A percentile compares a stretch with the other conserved stretches of the same genome.
These are phyloP conservation scores for Norana najaformis DNA, from an alignment of 2,888 invertebrate genomes.

Conservation along the genomic window DNA sequence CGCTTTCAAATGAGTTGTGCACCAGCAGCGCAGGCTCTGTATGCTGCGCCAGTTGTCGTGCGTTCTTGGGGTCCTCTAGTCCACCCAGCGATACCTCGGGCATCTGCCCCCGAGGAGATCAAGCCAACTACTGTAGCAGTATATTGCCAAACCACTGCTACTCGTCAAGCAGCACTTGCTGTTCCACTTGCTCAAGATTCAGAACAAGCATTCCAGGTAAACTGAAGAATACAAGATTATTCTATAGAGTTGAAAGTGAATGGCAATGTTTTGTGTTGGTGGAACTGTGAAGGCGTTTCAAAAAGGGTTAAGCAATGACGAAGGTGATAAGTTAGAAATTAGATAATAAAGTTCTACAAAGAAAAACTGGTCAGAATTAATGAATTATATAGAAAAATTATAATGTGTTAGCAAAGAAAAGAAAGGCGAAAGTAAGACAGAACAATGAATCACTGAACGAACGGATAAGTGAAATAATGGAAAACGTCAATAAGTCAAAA, in stretches of 20 bases:
- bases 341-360: too few species aligned
- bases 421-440: not conserved
- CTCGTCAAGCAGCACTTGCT: conserved; percentile 13
- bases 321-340: too few species aligned
- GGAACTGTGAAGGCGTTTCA: too few species aligned
- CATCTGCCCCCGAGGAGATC: not conserved
- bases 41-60: not conserved
- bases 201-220: not conserved
- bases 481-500: not conserved
- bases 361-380: not conserved
- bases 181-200: not conserved
- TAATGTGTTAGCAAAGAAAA: not conserved
- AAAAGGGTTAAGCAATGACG: too few species aligned
- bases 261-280: too few species aligned
- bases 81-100: not conserved
- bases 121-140: not conserved
- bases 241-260: not conserved
- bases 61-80: not conserved
- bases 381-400: not conserved
- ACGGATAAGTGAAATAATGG: not conserved
- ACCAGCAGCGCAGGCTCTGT: not conserved
- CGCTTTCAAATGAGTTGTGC: not conserved
- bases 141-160: not conserved
- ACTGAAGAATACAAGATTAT: not conserved
- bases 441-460: not conserved